Percentiles rank a stretch among this genome's conserved stretches.
These are phyloP conservation scores for Cheilosia grossa DNA, from an alignment of 2,888 invertebrate species.

Conservation along the genomic window DNA sequence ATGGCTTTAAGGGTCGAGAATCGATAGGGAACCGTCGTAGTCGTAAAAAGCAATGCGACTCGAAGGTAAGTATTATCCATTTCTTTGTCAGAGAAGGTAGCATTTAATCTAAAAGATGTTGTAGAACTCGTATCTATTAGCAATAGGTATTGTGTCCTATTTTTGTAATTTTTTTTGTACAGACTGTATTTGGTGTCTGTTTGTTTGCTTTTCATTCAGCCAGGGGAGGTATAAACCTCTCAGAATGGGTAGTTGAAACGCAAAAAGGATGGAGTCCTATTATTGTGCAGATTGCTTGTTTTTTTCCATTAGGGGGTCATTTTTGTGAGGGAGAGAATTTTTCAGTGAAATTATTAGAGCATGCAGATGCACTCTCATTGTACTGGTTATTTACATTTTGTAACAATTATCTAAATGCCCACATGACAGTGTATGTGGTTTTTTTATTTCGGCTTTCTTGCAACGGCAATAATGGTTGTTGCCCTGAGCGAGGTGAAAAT, in stretches of 20 bases:
- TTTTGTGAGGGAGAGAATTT: background rate
- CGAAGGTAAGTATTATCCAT: conserved; percentile 1
- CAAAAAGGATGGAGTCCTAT: background rate
- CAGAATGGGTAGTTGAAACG: background rate
- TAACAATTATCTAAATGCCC: background rate
- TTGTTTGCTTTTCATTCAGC: background rate
- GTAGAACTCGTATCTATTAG: conserved; percentile 24
- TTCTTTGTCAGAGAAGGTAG: background rate
- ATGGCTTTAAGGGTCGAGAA: conserved; percentile 33
- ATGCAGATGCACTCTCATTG: conserved; percentile 5
- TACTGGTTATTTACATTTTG: background rate
- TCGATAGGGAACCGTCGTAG: conserved; percentile 26
- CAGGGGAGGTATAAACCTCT: background rate
- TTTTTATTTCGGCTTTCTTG: too few species aligned
- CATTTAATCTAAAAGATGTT: conserved; percentile 30
- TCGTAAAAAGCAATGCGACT: conserved; percentile 16
- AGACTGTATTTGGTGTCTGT: background rate
- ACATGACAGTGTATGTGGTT: too few species aligned
- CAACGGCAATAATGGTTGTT: too few species aligned
- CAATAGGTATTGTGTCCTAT: conserved; percentile 37
- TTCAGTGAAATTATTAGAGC: background rate
- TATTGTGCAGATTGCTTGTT: conserved; percentile 9
- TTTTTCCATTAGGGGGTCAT: background rate
- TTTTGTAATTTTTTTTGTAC: conserved; percentile 1
- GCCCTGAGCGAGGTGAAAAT: too few species aligned